Base-by-base conservation (phyloP, 2,113 vertebrate genomes). In the Trichechus manatus region DNA sequence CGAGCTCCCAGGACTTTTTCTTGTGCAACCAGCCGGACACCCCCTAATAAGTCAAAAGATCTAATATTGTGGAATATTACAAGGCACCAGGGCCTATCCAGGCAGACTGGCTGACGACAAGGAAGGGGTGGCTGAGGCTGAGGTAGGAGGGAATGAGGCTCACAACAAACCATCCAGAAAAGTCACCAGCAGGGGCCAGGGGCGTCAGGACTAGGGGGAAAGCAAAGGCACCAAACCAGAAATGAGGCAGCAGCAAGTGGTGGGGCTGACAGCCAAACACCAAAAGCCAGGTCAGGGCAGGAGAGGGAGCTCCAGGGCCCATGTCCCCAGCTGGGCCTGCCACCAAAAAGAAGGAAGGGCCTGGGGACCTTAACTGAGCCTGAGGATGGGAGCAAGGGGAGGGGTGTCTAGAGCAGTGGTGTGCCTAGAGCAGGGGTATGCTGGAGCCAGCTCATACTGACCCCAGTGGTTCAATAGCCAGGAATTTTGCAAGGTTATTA, bases 361-460 rank as follows among this genome's bases (percentile, higher is more conserved):
- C 27, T 3, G 6, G 5, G 84, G 64, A 29, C 56, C 44, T 72
- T 39, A n/a, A 31, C 5, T 19, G 17, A 78, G 77, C 22, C 33
- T 56, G n/a, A 0, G 1, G 39, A 13, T 25, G 25, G 79, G 3
- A 42, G 27, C 3, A 6, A 23, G 61, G n/a, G 19, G 0, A 39
- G 61, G 44, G 36, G 39, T 82, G 47, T 6, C 31, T 14, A 74
- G 31, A 36, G 70, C 44, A 53, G 63, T 33, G 39, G 39, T 39
- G 39, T 39, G 19, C 2, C 80, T 68, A 4, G n/a, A 36, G 27
- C 42, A 50, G 10, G 27, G 66, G 3, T 59, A 31, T 42, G 31
- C 44, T 7, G 7, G n/a, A 31, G 63, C 56, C 29, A 10, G n/a
- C 23, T 33, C 29, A 2, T 64, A 20, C 0, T 1, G 36, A 4